Base-by-base conservation (phyloP, 2,113 vertebrate genomes). In the Gymnocephalus cernua region DNA sequence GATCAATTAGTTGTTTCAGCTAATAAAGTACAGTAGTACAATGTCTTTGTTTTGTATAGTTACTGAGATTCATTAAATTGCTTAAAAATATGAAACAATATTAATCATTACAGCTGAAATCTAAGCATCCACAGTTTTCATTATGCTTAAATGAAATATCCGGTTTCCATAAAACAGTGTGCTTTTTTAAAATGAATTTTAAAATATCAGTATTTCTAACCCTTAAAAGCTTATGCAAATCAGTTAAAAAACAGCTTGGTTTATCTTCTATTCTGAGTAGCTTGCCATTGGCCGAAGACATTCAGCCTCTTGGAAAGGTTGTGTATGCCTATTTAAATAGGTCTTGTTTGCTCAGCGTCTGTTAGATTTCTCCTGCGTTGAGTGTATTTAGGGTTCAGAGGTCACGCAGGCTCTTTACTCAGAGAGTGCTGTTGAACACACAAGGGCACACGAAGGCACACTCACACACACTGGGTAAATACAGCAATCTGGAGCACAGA, bases 321-420 rank as follows among this genome's bases (percentile, higher is more conserved):
- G 84, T 89, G 80, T 83, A 88, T 90, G 86, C 88, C 85, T 88
- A 91, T 92, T 95, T 80, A 91, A 92, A 93, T 92, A 93, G 81
- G 68, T 86, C 73, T 71, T 93, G 92, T 95, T 95, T 95, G 93
- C 86, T 71, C 79, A 91, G 88, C 23, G 70, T 89, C 79, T 93
- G 90, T 94, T 94, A 94, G 91, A 90, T 93, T 95, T 93, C 90
- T 94, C 90, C 88, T 90, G 86, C 74, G 74, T 86, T 90, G 91
- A 94, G 92, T 93, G 93, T 94, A 93, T 91, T 90, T 82, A 61
- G 6, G 89, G 92, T 92, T 93, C 85, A 94, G 92, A 92, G 94
- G 90, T 93, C 91, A 94, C 48, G 88, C 82, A 87, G 84, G 82
- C 94, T 96, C 92, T 92, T 91, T 95, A 94, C 92, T 89, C 89